Conservation (phyloP, 2,888 invertebrate species). For the Andrena bicolor region DNA sequence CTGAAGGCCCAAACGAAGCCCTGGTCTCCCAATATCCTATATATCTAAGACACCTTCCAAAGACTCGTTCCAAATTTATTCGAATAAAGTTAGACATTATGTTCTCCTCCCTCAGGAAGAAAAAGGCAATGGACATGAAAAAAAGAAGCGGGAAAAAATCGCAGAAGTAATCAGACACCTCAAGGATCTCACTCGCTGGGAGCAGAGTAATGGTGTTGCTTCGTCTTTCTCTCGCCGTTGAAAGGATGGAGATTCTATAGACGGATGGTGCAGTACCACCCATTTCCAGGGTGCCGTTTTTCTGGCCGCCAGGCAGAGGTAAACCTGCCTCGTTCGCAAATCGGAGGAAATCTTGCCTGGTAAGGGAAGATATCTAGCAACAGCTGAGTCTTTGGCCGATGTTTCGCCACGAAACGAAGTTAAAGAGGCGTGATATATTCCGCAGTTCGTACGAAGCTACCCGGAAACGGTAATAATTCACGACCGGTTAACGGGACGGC, state of each 20-base stretch:
- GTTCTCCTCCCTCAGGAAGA: neutral
- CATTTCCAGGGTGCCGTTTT: conserved; percentile 69
- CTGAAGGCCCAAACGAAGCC: too few species aligned
- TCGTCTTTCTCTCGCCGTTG: conserved; percentile 52
- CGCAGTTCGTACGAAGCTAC: conserved; percentile 69
- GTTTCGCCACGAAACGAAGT: conserved; percentile 64
- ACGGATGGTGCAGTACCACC: conserved; percentile 41
- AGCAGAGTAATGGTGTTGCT: conserved; percentile 70
- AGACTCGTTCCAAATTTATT: conserved; percentile 8
- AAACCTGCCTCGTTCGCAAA: conserved; percentile 74
- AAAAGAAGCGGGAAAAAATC: conserved; percentile 18
- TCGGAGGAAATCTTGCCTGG: conserved; percentile 59
- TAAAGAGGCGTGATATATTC: conserved; percentile 75
- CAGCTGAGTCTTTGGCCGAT: conserved; percentile 64
- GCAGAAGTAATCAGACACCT: conserved; percentile 69
- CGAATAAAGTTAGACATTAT: neutral
- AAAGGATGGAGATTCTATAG: conserved; percentile 45
- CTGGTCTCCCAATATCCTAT: too few species aligned
- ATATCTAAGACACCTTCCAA: too few species aligned
- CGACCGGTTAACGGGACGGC: conserved; percentile 76
- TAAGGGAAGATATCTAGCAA: conserved; percentile 34
- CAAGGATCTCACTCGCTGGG: conserved; percentile 48
- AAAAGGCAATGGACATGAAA: conserved; percentile 10
- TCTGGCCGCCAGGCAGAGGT: conserved; percentile 63
- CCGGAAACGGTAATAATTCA: conserved; percentile 79